Base-by-base conservation (phyloP, 2,888 invertebrate genomes). In the Marronus borbonicus region DNA sequence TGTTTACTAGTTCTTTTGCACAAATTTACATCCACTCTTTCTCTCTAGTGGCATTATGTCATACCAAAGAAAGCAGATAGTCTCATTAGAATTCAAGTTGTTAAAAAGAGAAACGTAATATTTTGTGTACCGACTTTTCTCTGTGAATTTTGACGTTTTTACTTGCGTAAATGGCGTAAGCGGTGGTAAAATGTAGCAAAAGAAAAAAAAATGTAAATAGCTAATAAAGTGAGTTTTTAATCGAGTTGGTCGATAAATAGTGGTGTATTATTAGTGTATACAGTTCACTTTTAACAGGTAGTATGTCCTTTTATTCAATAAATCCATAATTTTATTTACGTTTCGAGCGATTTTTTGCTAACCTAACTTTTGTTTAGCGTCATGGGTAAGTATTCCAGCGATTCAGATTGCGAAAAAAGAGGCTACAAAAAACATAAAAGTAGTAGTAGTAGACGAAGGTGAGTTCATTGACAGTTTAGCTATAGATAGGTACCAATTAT, bases 351-450 rank as follows among this genome's bases (percentile, higher is more conserved):
- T 52, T 55, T n/a, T 62, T 74, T 60, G 39, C 60, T 74, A 74
- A 74, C 72, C 60, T 39, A 74, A 44, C 55, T 74, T 74, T 74
- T 74, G 72, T 74, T 74, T 74, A 74, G 72, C 72, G 60, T 55
- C 76, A 89, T 89, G 89, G 88, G 89, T 85, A 89, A 88, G 85
- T 88, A 88, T 86, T 89, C 89, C 62, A 88, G 88, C 82, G 88
- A 87, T 84, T 88, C 89, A 76, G 88, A 88, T 82, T 84, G 83
- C 83, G 88, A 88, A 81, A 87, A 85, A 79, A 84, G 85, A 72
- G 83, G 85, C 80, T 85, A 84, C 84, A 88, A 86, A 85, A 85
- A 85, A 76, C 84, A 85, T 83, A 88, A 86, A 84, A 86, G 83
- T 84, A 86, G 84, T 83, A 85, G 82, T 82, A 86, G 86, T 80